Conservation (phyloP, 2,113 vertebrate genomes). For the Syrmaticus mikado region DNA sequence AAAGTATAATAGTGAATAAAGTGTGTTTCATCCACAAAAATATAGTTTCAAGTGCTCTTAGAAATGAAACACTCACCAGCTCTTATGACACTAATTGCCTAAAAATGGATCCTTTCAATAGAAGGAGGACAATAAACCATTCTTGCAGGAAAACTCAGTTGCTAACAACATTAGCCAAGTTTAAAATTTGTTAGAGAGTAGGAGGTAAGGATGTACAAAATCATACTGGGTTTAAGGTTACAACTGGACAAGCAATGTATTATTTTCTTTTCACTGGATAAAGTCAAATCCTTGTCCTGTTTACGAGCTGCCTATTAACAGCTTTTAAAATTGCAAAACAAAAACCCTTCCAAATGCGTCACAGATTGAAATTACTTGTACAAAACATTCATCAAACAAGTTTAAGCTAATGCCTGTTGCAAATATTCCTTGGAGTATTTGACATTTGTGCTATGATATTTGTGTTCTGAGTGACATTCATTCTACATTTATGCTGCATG, state of each 20-base stretch:
- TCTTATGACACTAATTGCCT: slow-evolving; percentile 28
- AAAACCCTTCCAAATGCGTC: not conserved
- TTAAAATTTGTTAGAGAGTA: slow-evolving; percentile 9
- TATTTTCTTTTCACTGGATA: not conserved
- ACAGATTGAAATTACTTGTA: slow-evolving; percentile 5
- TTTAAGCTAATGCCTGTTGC: slow-evolving; percentile 15
- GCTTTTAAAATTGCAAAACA: slow-evolving; percentile 37
- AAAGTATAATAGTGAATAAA: slow-evolving; percentile 45
- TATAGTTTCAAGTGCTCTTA: slow-evolving; percentile 17
- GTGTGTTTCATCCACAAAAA: not conserved
- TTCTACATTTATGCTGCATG: not conserved
- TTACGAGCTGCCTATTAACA: not conserved
- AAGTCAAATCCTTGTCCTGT: not conserved
- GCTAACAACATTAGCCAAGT: not conserved
- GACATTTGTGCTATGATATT: slow-evolving; percentile 4
- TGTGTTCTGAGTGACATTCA: not conserved
- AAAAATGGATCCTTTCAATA: slow-evolving; percentile 32
- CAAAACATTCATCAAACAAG: slow-evolving; percentile 28
- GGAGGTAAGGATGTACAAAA: not conserved
- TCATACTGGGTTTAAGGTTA: not conserved
- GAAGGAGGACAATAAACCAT: slow-evolving; percentile 27
- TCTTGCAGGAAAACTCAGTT: slow-evolving; percentile 24
- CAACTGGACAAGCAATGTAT: not conserved
- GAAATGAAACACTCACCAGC: slow-evolving; percentile 16
- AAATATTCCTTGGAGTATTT: not conserved